phyloP scores from a whole-genome alignment of 2,888 invertebrate species.

The Cryptops parisi region DNA sequence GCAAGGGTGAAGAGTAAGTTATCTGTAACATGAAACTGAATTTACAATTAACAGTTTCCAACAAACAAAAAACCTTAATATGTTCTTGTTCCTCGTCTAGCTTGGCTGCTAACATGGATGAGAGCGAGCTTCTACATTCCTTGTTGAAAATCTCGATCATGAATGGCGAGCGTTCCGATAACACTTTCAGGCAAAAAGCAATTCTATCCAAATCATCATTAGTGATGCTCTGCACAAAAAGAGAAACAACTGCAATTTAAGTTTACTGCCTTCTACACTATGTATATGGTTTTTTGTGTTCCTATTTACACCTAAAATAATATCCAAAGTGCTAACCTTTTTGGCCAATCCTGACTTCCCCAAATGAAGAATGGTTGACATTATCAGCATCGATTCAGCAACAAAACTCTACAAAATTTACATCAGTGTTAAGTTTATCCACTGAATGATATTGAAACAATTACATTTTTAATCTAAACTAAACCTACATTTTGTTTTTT shows the following conservation, averaged over 20 bases:
- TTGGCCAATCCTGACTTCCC: conserved; percentile 51
- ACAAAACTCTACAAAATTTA: conserved; percentile 20
- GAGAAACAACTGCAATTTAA: too few species aligned
- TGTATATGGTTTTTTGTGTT: too few species aligned
- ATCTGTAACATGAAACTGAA: too few species aligned
- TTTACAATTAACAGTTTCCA: too few species aligned
- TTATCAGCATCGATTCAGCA: conserved; percentile 73
- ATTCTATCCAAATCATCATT: conserved; percentile 89
- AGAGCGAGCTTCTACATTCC: conserved; percentile 60
- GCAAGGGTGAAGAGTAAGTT: too few species aligned
- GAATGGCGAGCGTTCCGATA: conserved; percentile 39
- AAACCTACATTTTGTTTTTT: conserved; percentile 32
- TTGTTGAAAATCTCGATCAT: conserved; percentile 55
- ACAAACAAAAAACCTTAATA: too few species aligned
- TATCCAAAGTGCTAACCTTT: too few species aligned
- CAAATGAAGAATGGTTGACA: conserved; percentile 69
- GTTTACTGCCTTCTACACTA: not conserved
- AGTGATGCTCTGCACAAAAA: conserved; percentile 59
- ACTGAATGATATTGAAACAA: not conserved
- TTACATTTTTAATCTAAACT: too few species aligned
- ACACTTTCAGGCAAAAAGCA: conserved; percentile 41
- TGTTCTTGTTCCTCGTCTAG: conserved; percentile 50
- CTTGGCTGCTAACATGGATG: conserved; percentile 67
- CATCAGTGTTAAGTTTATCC: not conserved
- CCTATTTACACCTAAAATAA: too few species aligned